Percentiles rank a stretch among this genome's conserved stretches.
phyloP scores from a whole-genome alignment of 2,113 vertebrate genomes.

The Setophaga kirtlandii region DNA sequence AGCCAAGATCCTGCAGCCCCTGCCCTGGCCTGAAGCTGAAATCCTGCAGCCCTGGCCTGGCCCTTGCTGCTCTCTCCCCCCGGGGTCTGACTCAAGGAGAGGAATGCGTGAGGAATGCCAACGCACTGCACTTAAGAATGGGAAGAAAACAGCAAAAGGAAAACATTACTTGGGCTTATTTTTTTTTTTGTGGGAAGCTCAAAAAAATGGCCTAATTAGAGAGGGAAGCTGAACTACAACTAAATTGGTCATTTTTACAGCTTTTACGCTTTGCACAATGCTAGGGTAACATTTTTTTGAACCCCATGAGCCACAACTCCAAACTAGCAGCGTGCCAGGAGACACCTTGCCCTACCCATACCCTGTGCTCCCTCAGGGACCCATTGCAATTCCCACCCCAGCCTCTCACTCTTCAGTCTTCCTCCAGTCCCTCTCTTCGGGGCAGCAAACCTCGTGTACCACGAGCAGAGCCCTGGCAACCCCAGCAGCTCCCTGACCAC shows the following conservation, averaged over 20 bases:
- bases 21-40: too few relatives aligned
- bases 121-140: not conserved
- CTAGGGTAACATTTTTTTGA: not conserved
- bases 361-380: not conserved
- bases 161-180: not conserved
- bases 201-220: not conserved
- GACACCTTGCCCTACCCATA: not conserved
- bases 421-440: not conserved
- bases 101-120: constrained; percentile 38
- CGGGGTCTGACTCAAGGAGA: not conserved
- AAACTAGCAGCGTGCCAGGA: not conserved
- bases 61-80: not conserved
- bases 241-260: not conserved
- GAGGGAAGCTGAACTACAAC: not conserved
- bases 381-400: rapidly evolving
- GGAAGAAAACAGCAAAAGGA: constrained; percentile 22
- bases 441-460: not conserved
- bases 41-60: too few relatives aligned
- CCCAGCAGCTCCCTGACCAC: not conserved
- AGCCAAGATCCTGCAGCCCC: too few relatives aligned
- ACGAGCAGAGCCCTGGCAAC: rapidly evolving
- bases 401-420: not conserved
- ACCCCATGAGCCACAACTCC: rapidly evolving
- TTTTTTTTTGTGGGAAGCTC: not conserved
- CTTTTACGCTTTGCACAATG: not conserved